Conservation (phyloP, 2,888 invertebrate genomes). For the Prosapia bicincta region DNA sequence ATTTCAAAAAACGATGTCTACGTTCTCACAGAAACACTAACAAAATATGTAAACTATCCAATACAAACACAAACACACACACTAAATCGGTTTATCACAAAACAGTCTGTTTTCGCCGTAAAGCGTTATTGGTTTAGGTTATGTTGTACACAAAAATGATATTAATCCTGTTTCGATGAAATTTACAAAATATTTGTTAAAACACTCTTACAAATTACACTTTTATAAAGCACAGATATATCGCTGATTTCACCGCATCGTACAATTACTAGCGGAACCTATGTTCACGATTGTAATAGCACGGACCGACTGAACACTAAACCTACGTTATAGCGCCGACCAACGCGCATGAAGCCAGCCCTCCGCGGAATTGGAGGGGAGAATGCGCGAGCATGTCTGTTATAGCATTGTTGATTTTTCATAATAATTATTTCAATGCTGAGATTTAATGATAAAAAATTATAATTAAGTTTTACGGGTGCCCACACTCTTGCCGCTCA, state of each 20-base stretch:
- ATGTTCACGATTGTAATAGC: background rate
- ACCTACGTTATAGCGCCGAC: too few species aligned
- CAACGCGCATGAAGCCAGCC: background rate
- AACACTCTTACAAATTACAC: too few species aligned
- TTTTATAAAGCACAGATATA: background rate
- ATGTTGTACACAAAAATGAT: background rate
- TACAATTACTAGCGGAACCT: too few species aligned
- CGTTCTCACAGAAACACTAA: background rate
- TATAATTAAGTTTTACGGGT: slow-evolving; percentile 2
- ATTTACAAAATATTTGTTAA: background rate
- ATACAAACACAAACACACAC: background rate
- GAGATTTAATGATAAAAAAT: background rate
- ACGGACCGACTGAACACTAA: background rate
- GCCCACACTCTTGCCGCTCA: background rate
- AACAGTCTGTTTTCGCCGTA: too few species aligned
- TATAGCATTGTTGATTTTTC: background rate
- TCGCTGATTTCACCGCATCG: background rate
- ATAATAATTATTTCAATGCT: background rate
- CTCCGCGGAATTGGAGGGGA: background rate
- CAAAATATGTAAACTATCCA: background rate
- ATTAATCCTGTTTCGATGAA: background rate
- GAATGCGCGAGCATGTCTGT: background rate
- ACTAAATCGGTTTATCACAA: too few species aligned
- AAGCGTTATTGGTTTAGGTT: too few species aligned
- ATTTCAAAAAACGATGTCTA: too few species aligned